Base-by-base conservation (phyloP, 2,797 vertebrate genomes). In the Melanotaenia trifasciata region DNA sequence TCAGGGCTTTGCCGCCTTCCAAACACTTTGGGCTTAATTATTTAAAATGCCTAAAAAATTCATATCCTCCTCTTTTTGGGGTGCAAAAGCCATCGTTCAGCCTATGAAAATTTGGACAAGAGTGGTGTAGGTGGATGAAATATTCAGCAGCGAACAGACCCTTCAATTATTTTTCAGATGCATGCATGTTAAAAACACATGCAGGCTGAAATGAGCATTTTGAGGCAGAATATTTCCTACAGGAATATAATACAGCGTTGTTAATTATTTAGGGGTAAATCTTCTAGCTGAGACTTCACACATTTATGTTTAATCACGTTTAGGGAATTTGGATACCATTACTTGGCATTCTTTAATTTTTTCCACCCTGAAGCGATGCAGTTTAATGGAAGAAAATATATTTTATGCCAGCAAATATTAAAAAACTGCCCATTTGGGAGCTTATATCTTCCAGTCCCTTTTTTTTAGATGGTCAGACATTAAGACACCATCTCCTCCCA, bases 21-120 rank as follows among this genome's bases (percentile, higher is more conserved):
- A 93, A 93, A 94, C 90, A 93, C 89, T 91, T 85, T 82, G 74
- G 59, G 40, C 89, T 94, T 90, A 93, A 94, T 94, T 92, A 94
- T 95, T 94, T 83, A 95, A 89, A 93, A 81, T 65, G 78, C 66
- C 67, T 90, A 58, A 91, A 91, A 93, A 87, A 93, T 91, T 90
- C 71, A 92, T 92, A 85, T 61, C 72, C 83, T 81, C 63, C 76
- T 85, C 89, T 89, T 91, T 65, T 65, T 14, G 32, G 51, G 83
- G 86, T 82, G 87, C 86, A 90, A 90, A 93, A 86, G 84, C 86
- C 84, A 87, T 87, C 64, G 64, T 90, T 93, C 86, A 87, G 84
- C 58, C 70, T 70, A 85, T 79, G 84, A 84, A 89, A 80, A 83
- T 87, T 85, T 81, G 62, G 76, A 53, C 75, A 74, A 89, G 76